Conservation (phyloP, 2,888 invertebrate genomes). For the Dasypolia templi region DNA sequence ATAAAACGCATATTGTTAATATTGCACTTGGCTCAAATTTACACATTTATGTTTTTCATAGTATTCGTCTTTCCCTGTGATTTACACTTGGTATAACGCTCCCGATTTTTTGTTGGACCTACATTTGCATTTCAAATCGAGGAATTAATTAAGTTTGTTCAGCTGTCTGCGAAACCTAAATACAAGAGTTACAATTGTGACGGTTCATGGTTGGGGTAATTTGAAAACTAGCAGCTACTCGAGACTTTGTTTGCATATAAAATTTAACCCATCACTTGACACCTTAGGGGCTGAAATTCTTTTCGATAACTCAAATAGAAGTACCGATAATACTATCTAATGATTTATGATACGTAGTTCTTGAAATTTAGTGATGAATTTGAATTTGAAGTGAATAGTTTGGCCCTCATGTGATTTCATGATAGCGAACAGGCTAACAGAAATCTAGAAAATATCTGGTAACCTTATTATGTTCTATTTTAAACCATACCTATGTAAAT, state of each 20-base stretch:
- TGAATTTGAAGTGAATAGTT: background rate
- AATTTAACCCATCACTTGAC: background rate
- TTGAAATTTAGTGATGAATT: background rate
- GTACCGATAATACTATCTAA: background rate
- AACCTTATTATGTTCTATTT: background rate
- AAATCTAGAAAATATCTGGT: background rate
- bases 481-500: background rate
- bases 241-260: background rate
- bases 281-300: background rate
- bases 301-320: background rate
- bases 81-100: constrained; percentile 29
- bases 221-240: background rate
- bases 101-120: constrained; percentile 24
- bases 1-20: too few relatives aligned
- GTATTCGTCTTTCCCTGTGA: constrained; percentile 17
- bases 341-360: background rate
- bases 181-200: background rate
- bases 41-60: too few relatives aligned
- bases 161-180: constrained; percentile 1
- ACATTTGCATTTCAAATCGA: constrained; percentile 44
- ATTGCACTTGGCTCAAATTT: too few relatives aligned
- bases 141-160: constrained; percentile 24
- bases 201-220: background rate
- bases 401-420: background rate
- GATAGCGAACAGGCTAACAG: too few relatives aligned